Base-by-base conservation (phyloP, 2,797 vertebrate species). In the Esox masquinongy region DNA sequence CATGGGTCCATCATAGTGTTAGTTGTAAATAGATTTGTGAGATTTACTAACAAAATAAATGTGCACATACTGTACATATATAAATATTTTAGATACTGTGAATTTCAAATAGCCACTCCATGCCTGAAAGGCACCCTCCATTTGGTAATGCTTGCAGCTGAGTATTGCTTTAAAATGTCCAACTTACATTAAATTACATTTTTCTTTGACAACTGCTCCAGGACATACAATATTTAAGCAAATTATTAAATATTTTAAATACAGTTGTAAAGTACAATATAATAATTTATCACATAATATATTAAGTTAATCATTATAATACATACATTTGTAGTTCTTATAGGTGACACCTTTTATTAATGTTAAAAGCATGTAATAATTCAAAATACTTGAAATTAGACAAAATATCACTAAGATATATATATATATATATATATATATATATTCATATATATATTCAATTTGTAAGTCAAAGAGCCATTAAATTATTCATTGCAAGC, bases 321-420 rank as follows among this genome's bases (percentile, higher is more conserved):
- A 90, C 89, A 92, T 91, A 80, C 83, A 86, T 83, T 86, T 91
- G 89, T 87, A 92, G 90, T 91, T 89, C 91, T 92, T 92, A 88
- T 90, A 80, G 86, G 85, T 89, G 88, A 90, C 81, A 84, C 86
- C 72, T 85, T 92, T 92, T 89, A 91, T 92, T 90, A 50, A 87
- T 86, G 91, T 93, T 90, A 89, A 90, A 92, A 90, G 78, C 82
- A 90, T 90, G 49, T 74, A 53, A 74, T 80, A 88, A 91, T 90
- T 90, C 82, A 92, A 91, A 93, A 92, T 91, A 91, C 86, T 91
- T 88, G 88, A 85, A 90, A 88, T 90, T 84, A 56, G 90, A 91
- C 88, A 91, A 92, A 93, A 91, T 91, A 90, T 90, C 87, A 92
- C 86, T 90, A 88, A 90, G 87, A 91, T 31, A 31, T 31, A 31